Evolutionary conservation across 2,113 vertebrate species (phyloP), one percentile per base, ranked within the genome.

Genomic region (Ceuthmochares aereus): DNA sequence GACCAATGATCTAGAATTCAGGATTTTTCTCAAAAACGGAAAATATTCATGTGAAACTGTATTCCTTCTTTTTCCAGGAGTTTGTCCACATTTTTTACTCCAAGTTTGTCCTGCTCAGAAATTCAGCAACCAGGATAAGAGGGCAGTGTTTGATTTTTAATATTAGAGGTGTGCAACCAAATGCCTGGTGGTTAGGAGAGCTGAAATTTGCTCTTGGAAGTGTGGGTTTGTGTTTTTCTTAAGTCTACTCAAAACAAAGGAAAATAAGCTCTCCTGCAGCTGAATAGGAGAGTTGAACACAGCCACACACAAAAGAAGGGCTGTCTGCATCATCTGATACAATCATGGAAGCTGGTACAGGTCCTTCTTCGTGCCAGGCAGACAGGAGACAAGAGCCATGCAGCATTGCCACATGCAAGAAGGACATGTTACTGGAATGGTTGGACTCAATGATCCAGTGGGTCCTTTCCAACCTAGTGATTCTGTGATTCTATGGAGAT

Each of bases 241-340:
- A 94, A 76, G 43, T 52, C 45, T 73, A 36, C 43, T 34, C 80
- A 66, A 95, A 96, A 95, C 85, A 96, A 97, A 95, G 67, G 91
- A 86, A 89, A 95, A 90, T 55, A 83, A 87, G 66, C 86, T 92
- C 45, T 83, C 89, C 72, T 49, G 55, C 58, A 62, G 77, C 89
- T 96, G 92, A 95, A 97, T 75, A 45, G 52, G 51, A 69, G 45
- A 87, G 74, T 85, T 30, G 45, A 92, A 75, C 3, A 1, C 2
- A 6, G 36, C 40, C 58, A 70, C 77, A 62, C 43, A 94, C 93
- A 95, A 93, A 91, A 82, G 77, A 87, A 55, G 47, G 79, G 79
- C 91, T 93, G 95, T 94, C 94, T 96, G 89, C 80, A 92, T 76
- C 68, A 26, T 90, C 87, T 82, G 74, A 88, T 62, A 72, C 40